A percentile compares a stretch with the other conserved stretches of the same genome.
These are phyloP conservation scores for Hemistola chrysoprasaria DNA, from an alignment of 2,888 invertebrate genomes.

Conservation along the genomic window DNA sequence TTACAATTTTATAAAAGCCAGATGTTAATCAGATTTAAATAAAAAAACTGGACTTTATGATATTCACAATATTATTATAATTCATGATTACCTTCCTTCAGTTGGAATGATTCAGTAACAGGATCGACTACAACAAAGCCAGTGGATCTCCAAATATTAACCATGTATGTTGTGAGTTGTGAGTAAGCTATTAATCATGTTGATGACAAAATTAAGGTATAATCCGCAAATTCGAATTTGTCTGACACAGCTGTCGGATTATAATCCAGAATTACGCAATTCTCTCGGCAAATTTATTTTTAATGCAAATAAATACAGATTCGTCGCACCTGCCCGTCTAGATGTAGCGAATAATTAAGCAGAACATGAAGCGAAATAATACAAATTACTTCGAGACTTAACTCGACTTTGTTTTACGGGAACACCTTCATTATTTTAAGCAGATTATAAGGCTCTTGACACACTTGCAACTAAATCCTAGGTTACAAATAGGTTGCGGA, in stretches of 20 bases:
- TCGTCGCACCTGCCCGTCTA: conserved; percentile 75
- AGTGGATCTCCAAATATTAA: conserved; percentile 27
- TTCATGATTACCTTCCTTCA: not conserved
- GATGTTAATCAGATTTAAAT: no score
- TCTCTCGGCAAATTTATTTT: conserved; percentile 72
- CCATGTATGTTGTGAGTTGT: conserved; percentile 26
- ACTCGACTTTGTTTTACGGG: conserved; percentile 63
- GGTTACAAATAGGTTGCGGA: conserved; percentile 24
- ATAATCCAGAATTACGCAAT: conserved; percentile 72
- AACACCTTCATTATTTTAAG: conserved; percentile 55
- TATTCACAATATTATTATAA: no score
- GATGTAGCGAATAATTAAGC: conserved; percentile 74
- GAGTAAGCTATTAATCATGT: conserved; percentile 52
- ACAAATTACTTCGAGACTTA: conserved; percentile 72
- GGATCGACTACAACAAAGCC: not conserved
- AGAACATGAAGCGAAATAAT: conserved; percentile 73
- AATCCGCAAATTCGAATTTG: conserved; percentile 69
- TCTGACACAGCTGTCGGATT: conserved; percentile 69
- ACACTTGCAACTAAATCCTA: conserved; percentile 39
- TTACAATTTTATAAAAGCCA: no score
- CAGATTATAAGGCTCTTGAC: conserved; percentile 48
- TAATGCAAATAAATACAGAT: conserved; percentile 79
- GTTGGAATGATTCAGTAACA: not conserved
- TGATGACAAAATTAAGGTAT: conserved; percentile 64
- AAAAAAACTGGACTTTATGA: no score